These are phyloP conservation scores for Orchesellides sinensis DNA, from an alignment of 2,888 invertebrate species.

Conservation along the genomic window DNA sequence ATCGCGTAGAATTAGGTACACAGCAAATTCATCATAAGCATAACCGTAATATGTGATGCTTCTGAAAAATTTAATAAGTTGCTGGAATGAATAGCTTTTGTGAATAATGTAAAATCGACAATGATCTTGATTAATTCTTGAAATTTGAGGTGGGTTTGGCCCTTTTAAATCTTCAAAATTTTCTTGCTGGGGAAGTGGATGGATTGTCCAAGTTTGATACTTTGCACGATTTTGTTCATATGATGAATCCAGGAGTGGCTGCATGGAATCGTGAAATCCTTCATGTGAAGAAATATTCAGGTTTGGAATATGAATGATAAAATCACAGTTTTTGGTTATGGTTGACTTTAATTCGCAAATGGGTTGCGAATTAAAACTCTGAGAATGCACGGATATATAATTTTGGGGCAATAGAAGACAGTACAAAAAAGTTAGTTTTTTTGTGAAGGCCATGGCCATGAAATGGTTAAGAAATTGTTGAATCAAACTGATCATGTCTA, in stretches of 20 bases:
- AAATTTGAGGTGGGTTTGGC: not conserved
- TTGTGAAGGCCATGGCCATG: too few species aligned
- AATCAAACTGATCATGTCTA: too few species aligned
- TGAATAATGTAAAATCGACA: not conserved
- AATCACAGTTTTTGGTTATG: not conserved
- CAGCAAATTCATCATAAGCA: conserved; percentile 6
- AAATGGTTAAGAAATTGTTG: too few species aligned
- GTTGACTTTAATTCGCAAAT: too few species aligned
- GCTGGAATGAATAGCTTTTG: not conserved
- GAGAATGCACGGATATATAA: too few species aligned
- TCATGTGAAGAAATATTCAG: not conserved
- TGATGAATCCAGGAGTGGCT: not conserved
- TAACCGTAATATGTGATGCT: not conserved
- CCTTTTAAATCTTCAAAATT: not conserved
- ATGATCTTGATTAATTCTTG: not conserved
- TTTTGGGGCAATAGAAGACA: too few species aligned
- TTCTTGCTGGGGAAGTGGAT: not conserved
- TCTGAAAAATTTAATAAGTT: not conserved
- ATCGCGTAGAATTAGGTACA: not conserved
- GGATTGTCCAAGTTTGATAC: not conserved
- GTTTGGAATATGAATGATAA: not conserved
- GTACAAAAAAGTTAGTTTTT: too few species aligned
- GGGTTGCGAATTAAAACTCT: too few species aligned
- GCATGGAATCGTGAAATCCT: not conserved
- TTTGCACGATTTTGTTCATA: not conserved